Evolutionary conservation across 1,140 invertebrate genomes (phyloP).

Genomic region (Popillia japonica): DNA sequence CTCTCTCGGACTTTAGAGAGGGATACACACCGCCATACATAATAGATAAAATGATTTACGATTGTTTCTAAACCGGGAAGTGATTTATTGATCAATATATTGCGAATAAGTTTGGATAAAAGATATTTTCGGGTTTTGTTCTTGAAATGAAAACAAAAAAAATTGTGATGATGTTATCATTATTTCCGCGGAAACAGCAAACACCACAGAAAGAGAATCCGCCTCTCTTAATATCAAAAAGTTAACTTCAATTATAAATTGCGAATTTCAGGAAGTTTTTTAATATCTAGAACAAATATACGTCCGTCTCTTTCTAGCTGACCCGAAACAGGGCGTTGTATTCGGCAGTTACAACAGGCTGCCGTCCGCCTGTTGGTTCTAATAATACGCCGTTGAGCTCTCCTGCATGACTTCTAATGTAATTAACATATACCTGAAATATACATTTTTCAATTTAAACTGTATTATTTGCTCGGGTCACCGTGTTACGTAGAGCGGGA

Average conservation of each 20-base stretch:
- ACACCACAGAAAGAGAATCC: background rate
- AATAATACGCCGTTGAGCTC: background rate
- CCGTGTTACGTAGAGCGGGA: too few relatives aligned
- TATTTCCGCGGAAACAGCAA: too few relatives aligned
- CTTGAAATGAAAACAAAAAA: too few relatives aligned
- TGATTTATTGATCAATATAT: conserved; percentile 3
- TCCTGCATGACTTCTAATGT: background rate
- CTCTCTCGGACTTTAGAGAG: background rate
- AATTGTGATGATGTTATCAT: too few relatives aligned
- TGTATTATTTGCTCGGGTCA: background rate
- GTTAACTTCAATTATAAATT: background rate
- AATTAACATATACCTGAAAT: background rate
- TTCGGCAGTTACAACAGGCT: background rate
- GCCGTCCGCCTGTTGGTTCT: background rate
- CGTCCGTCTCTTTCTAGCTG: too few relatives aligned
- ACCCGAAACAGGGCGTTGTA: too few relatives aligned
- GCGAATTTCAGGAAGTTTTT: background rate
- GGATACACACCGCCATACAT: background rate
- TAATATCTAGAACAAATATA: background rate
- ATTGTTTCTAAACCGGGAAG: background rate
- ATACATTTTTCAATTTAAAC: conserved; percentile 5
- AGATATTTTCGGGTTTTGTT: background rate
- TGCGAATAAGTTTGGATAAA: background rate
- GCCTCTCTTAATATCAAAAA: background rate
- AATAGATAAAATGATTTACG: conserved; percentile 16